A percentile compares a stretch with the other conserved stretches of the same genome.
phyloP scores from a whole-genome alignment of 2,113 vertebrate species.

The Gymnarchus niloticus region DNA sequence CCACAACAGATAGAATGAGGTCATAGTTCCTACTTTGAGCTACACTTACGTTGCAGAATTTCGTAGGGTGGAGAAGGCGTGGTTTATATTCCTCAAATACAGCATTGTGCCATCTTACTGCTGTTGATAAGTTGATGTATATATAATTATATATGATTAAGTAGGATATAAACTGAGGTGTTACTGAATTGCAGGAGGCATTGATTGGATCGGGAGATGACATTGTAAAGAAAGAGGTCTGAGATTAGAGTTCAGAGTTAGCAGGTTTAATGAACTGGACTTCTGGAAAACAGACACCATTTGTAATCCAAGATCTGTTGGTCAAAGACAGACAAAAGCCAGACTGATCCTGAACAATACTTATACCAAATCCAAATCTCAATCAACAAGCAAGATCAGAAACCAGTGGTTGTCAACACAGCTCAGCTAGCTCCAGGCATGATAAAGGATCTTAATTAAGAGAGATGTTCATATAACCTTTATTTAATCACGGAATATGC shows the following conservation, averaged over 20 bases:
- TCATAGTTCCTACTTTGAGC: not conserved
- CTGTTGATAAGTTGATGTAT: not conserved
- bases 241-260: not conserved
- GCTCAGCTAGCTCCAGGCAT: not conserved
- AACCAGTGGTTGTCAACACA: not conserved
- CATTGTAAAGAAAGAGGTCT: not conserved
- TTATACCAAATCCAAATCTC: not conserved
- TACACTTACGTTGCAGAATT: not conserved
- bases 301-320: not conserved
- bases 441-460: not conserved
- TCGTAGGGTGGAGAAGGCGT: not conserved
- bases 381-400: not conserved
- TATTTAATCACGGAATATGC: not conserved
- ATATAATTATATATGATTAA: not conserved
- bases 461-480: not conserved
- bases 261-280: not conserved
- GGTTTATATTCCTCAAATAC: not conserved
- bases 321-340: not conserved
- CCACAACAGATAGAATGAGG: not conserved
- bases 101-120: not conserved
- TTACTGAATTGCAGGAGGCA: not conserved
- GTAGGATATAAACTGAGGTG: not conserved
- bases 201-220: not conserved
- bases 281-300: not conserved
- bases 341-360: not conserved